Evolutionary conservation across 2,888 invertebrate genomes (phyloP).

Genomic region (Lepetodrilus schrolli): DNA sequence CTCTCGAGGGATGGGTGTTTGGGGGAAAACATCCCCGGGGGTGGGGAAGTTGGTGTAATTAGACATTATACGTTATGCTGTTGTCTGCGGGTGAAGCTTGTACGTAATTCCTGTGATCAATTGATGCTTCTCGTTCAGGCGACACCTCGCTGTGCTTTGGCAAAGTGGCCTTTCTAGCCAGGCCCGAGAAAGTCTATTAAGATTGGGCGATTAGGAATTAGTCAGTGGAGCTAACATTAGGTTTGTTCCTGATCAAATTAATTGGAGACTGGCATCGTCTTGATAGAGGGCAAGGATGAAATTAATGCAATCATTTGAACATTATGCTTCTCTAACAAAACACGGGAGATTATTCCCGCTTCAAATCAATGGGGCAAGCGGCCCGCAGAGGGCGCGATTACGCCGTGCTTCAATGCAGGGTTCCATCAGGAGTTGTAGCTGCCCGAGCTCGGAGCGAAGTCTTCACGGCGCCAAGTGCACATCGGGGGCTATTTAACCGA

Average conservation of each 20-base stretch:
- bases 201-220: slow-evolving; percentile 8
- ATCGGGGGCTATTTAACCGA: slow-evolving; percentile 28
- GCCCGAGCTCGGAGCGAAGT: background rate
- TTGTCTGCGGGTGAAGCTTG: slow-evolving; percentile 7
- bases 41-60: slow-evolving; percentile 13
- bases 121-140: background rate
- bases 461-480: slow-evolving; percentile 18
- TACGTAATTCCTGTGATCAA: slow-evolving; percentile 28
- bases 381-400: background rate
- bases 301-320: slow-evolving; percentile 25
- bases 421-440: background rate
- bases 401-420: slow-evolving; percentile 5
- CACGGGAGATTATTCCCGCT: background rate
- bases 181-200: background rate
- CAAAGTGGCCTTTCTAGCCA: slow-evolving; percentile 13
- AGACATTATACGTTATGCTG: slow-evolving; percentile 11
- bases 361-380: slow-evolving; percentile 19
- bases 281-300: slow-evolving; percentile 14
- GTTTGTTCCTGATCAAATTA: slow-evolving; percentile 30
- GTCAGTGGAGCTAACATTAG: slow-evolving; percentile 12
- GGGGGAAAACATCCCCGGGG: background rate
- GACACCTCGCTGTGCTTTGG: slow-evolving; percentile 8
- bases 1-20: slow-evolving; percentile 12
- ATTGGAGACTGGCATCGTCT: slow-evolving; percentile 8
- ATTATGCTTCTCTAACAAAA: slow-evolving; percentile 25